phyloP scores from a whole-genome alignment of 2,113 vertebrate genomes.

The Empidonax alnorum region DNA sequence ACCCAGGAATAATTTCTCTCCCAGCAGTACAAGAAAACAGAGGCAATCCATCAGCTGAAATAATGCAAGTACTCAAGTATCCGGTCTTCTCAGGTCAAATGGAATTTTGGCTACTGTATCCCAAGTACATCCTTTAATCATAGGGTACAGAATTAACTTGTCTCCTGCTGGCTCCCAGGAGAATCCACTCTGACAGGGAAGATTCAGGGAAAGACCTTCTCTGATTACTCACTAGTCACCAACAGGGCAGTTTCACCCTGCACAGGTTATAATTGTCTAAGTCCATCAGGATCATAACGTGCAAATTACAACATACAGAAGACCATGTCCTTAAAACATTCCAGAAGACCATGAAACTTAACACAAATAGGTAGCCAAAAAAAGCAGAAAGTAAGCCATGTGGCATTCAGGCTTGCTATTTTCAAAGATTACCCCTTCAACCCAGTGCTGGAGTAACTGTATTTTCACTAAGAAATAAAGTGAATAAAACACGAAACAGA shows the following conservation, averaged over 20 bases:
- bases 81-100: not conserved
- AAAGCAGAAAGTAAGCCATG: not conserved
- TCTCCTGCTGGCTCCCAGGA: not conserved
- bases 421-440: not conserved
- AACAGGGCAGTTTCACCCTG: not conserved
- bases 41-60: not conserved
- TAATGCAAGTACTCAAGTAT: not conserved
- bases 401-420: not conserved
- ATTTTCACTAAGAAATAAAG: not conserved
- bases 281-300: not conserved
- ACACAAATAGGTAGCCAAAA: not conserved
- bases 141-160: not conserved
- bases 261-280: not conserved
- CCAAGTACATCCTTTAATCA: not conserved
- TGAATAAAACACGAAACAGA: not conserved
- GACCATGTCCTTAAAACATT: not conserved
- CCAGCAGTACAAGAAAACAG: not conserved
- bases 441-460: not conserved
- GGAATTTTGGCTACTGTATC: not conserved
- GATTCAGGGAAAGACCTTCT: not conserved
- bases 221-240: not conserved
- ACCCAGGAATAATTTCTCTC: not conserved
- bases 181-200: not conserved
- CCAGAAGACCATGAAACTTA: not conserved
- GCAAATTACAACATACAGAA: not conserved